Conservation (phyloP, 1,140 invertebrate species). For the Calliphora vicina region DNA sequence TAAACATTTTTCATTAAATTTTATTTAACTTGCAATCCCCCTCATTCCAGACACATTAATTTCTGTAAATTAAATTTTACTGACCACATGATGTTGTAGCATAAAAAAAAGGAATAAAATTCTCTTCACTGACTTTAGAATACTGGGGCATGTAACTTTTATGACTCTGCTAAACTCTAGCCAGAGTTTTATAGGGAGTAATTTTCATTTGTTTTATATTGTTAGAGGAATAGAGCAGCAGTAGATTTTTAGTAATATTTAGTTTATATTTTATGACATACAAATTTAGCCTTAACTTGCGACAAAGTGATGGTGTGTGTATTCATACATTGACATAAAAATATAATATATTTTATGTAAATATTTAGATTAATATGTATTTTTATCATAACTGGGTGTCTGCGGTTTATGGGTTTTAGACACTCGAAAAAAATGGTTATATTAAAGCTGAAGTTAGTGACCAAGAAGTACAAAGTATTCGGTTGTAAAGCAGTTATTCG, state of each 20-base stretch:
- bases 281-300: neutral
- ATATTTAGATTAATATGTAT: neutral
- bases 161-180: neutral
- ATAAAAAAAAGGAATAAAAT: neutral
- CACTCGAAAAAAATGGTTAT: neutral
- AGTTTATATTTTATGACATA: constrained; percentile 13
- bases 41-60: neutral
- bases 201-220: neutral
- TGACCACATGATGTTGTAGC: constrained; percentile 2
- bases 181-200: neutral
- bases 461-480: no score
- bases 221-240: neutral
- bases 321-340: no score
- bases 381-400: neutral
- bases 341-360: neutral
- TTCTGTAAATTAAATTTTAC: neutral
- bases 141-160: neutral
- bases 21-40: neutral
- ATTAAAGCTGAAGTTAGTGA: neutral
- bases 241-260: neutral
- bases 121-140: neutral
- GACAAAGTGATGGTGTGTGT: no score
- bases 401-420: neutral
- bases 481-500: no score
- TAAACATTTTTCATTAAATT: neutral